Evolutionary conservation across 2,888 invertebrate species (phyloP).

Genomic region (Metallyticus violacea): DNA sequence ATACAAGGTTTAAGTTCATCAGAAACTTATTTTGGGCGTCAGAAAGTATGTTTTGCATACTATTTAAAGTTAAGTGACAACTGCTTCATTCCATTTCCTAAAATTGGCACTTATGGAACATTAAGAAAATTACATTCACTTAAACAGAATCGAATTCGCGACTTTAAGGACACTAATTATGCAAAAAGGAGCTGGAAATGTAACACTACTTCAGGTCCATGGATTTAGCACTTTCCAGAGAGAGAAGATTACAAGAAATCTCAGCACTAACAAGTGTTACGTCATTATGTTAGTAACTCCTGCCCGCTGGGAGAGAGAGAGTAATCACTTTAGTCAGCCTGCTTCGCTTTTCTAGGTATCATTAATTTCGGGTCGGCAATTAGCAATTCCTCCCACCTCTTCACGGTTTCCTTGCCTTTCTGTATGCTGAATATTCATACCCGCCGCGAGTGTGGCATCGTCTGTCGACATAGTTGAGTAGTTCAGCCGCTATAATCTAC

Average conservation of each 20-base stretch:
- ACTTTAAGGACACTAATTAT: not conserved
- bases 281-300: no score
- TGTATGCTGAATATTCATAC: not conserved
- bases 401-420: no score
- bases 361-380: not conserved
- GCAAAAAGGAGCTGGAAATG: not conserved
- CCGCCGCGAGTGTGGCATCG: not conserved
- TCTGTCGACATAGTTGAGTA: not conserved
- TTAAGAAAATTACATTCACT: no score
- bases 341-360: no score
- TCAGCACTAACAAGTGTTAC: not conserved
- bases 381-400: not conserved
- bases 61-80: no score
- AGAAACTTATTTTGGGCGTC: no score
- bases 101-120: no score
- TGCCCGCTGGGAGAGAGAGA: no score
- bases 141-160: no score
- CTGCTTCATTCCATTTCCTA: no score
- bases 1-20: no score
- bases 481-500: not conserved
- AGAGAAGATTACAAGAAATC: not conserved
- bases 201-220: not conserved
- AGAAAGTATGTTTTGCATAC: no score
- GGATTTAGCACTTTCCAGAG: not conserved
- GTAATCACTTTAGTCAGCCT: not conserved